These are phyloP conservation scores for Pocillopora meandrina DNA, from an alignment of 92 coral and sea anemone species.

Conservation along the genomic window DNA sequence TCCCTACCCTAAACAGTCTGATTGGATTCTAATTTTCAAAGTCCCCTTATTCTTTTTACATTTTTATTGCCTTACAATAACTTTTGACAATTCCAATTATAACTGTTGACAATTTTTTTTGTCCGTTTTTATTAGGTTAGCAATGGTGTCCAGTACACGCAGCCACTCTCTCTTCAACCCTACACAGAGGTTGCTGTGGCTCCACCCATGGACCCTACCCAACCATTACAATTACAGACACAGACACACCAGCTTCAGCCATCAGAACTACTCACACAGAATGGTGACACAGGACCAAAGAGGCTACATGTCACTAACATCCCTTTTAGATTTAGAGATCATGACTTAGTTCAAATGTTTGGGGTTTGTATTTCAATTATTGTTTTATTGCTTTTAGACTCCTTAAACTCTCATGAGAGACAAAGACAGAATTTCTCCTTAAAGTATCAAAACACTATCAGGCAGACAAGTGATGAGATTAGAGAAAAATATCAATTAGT, in stretches of 20 bases:
- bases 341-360: constrained; percentile 92
- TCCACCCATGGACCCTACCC: constrained; percentile 54
- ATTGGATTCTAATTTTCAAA: no score
- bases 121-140: constrained; percentile 51
- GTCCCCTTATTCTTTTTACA: no score
- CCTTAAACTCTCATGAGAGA: no score
- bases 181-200: constrained; percentile 61
- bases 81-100: no score
- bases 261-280: constrained; percentile 51
- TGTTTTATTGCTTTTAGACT: not conserved
- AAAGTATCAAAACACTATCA: no score
- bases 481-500: no score
- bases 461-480: no score
- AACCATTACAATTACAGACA: constrained; percentile 38
- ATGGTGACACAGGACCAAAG: constrained; percentile 69
- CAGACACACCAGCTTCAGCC: constrained; percentile 71
- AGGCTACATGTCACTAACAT: constrained; percentile 95
- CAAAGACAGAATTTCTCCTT: no score
- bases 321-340: constrained; percentile 93
- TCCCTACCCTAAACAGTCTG: no score
- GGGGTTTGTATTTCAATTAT: constrained; percentile 66
- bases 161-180: constrained; percentile 54
- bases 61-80: no score
- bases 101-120: not conserved
- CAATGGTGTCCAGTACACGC: constrained; percentile 81